phyloP scores from a whole-genome alignment of 2,888 invertebrate genomes.

The Steinernema carpocapsae region DNA sequence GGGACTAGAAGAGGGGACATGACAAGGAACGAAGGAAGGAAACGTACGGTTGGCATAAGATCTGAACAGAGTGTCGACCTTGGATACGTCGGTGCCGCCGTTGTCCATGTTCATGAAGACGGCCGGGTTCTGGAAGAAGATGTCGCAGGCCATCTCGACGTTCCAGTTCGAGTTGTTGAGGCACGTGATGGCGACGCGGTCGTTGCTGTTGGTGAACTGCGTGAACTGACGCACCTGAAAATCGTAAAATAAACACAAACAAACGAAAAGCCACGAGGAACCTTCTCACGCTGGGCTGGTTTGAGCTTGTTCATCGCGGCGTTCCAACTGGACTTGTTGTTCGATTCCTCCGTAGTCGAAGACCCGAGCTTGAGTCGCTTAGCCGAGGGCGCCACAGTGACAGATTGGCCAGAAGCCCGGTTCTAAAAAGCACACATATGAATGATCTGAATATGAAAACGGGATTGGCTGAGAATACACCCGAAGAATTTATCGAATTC shows the following conservation, averaged over 20 bases:
- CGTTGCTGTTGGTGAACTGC: constrained; percentile 44
- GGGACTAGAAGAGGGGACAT: constrained; percentile 40
- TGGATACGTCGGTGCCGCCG: constrained; percentile 44
- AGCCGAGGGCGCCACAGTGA: constrained; percentile 26
- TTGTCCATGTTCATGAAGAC: not conserved
- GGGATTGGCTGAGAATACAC: not conserved
- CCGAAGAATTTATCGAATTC: no score
- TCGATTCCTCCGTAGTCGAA: not conserved
- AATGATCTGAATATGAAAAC: not conserved
- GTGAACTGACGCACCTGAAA: constrained; percentile 44
- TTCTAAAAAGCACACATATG: not conserved
- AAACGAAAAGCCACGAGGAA: not conserved
- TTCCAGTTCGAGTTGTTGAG: constrained; percentile 61
- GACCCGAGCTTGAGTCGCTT: constrained; percentile 24
- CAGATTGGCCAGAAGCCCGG: not conserved
- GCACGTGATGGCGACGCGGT: constrained; percentile 52
- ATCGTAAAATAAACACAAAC: no score
- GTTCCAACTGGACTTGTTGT: not conserved
- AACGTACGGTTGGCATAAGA: constrained; percentile 56
- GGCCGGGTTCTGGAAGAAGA: constrained; percentile 57
- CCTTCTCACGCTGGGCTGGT: constrained; percentile 40
- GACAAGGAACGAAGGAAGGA: not conserved
- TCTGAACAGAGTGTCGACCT: constrained; percentile 54
- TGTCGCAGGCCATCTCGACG: constrained; percentile 61
- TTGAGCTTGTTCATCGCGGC: constrained; percentile 36